Percentiles rank a stretch among this genome's conserved stretches.
Conservation (phyloP, 2,888 invertebrate genomes). For the Sepiola atlantica region DNA sequence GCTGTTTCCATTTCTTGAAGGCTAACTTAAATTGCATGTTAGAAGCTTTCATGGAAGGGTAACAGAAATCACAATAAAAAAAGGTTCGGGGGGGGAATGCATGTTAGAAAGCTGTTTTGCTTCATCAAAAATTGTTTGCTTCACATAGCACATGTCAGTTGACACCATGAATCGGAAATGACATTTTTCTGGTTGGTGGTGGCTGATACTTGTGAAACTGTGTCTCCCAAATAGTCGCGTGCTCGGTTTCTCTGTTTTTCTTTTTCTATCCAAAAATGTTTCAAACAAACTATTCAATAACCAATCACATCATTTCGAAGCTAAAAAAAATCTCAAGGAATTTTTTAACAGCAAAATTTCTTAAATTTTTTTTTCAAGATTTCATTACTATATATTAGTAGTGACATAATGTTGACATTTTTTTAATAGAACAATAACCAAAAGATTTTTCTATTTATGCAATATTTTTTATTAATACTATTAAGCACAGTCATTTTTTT, state of each 20-base stretch:
- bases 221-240: neutral
- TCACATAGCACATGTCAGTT: neutral
- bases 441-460: neutral
- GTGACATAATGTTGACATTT: constrained; percentile 20
- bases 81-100: neutral
- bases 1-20: neutral
- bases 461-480: constrained; percentile 21
- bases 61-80: neutral
- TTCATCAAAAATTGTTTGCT: neutral
- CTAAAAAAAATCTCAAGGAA: constrained; percentile 23
- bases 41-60: neutral
- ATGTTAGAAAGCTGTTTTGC: constrained; percentile 32
- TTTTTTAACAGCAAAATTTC: constrained; percentile 12
- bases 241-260: neutral
- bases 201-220: neutral
- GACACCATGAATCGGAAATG: neutral
- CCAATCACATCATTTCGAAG: constrained; percentile 32
- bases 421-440: constrained; percentile 10
- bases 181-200: neutral
- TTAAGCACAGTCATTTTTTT: neutral
- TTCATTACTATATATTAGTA: neutral
- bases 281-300: neutral
- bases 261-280: neutral
- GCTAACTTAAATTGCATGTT: constrained; percentile 14
- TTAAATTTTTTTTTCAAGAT: constrained; percentile 24